Evolutionary conservation across 1,140 invertebrate species (phyloP), one percentile per base, ranked within the genome.

Genomic region (Cotesia chilonis): DNA sequence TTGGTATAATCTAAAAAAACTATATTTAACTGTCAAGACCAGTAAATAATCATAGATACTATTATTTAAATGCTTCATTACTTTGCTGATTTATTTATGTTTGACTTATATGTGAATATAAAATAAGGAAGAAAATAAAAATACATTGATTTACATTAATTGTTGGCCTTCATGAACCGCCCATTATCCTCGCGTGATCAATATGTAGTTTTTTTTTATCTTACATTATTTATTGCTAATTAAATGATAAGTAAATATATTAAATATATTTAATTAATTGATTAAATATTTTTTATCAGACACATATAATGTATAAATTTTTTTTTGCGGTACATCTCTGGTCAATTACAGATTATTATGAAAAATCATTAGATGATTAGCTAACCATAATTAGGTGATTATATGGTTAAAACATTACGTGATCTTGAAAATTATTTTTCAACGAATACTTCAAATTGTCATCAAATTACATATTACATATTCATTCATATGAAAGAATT

Each of bases 111-210:
- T 35, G 9, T 20, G 37, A 63, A n/a, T 61, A 47, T 47, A 63
- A 64, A 51, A 63, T 12, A 36, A 64, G 28, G 20, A 17, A 20
- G 51, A 54, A 71, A 71, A 71, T 51, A 63, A 70, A 35, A 14
- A 61, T 63, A 35, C 51, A 10, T 20, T 71, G 7, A 65, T 41
- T 20, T 38, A 54, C 35, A 57, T 71, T 17, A 55, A 71, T 71
- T 28, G 6, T 17, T 65, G 63, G 41, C 61, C 61, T 71, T 71
- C 35, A 12, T 10, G 5, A 37, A 35, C 10, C 12, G 38, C 37
- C 67, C 12, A 60, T 64, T 71, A 71, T 64, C 61, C 69, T 71
- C 55, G 69, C 69, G 60, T 71, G 59, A 64, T 71, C 36, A 60
- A 71, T 52, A 35, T 10, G 10, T 63, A 59, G 38, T 70, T 14